phyloP scores from a whole-genome alignment of 2,113 vertebrate species.

The Dasyornis broadbenti region DNA sequence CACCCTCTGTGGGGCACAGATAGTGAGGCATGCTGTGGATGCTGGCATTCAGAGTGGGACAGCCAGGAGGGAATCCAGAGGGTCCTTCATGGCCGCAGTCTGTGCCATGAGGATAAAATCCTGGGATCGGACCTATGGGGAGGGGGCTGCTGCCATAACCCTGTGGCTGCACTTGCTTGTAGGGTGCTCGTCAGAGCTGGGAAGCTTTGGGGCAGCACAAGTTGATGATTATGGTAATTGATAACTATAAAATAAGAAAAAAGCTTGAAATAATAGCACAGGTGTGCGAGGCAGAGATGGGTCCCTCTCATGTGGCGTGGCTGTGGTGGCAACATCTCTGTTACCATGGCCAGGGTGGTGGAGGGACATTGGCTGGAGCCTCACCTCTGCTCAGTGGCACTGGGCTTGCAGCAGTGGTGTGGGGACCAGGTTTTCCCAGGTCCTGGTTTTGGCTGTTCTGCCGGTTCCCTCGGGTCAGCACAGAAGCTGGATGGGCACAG shows the following conservation, averaged over 20 bases:
- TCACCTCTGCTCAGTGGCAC: not conserved
- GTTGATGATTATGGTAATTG: not conserved
- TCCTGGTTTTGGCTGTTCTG: not conserved
- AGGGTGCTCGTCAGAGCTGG: not conserved
- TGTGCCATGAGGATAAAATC: not conserved
- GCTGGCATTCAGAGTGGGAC: rapidly evolving
- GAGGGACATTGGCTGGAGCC: not conserved
- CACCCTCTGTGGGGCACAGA: not conserved
- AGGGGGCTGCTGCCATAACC: not conserved
- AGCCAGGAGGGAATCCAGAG: not conserved
- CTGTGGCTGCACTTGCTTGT: rapidly evolving
- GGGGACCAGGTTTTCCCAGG: not conserved
- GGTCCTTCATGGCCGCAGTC: rapidly evolving
- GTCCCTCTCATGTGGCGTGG: not conserved
- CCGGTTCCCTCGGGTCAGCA: rapidly evolving
- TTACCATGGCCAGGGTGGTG: rapidly evolving
- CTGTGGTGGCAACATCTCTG: rapidly evolving
- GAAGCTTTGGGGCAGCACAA: not conserved
- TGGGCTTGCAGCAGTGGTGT: rapidly evolving
- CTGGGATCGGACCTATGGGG: rapidly evolving
- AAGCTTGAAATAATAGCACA: rapidly evolving
- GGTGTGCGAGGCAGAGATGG: not conserved
- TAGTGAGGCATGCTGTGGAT: rapidly evolving
- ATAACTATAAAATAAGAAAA: not conserved
- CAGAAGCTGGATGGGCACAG: not conserved